Base-by-base conservation (phyloP, 2,113 vertebrate species). In the Salvelinus fontinalis region DNA sequence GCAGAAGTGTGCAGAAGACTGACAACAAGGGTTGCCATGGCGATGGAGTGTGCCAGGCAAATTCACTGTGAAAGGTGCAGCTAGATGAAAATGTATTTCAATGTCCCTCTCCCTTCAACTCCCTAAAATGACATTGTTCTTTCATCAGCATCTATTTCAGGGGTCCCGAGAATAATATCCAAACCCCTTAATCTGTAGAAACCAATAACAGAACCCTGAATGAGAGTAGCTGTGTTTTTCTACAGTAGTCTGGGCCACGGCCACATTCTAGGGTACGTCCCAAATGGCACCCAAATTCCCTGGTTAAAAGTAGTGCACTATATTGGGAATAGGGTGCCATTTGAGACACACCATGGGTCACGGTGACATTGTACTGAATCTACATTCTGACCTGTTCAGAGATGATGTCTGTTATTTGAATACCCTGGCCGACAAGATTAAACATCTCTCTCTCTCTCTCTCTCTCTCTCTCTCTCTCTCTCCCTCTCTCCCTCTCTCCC, bases 21-120 rank as follows among this genome's bases (percentile, higher is more conserved):
- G 75, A 72, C 71, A 74, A 70, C 31, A 73, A n/a, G 0, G 44
- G 73, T 70, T 75, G 70, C 75, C 54, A 74, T 81, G 69, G 67
- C 34, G 70, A 77, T 62, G 51, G 22, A 18, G 5, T 72, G 51
- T 20, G 8, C 31, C 54, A 49, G 34, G 60, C 11, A 13, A 72
- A 81, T 18, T 49, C 7, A 69, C 12, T 29, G 73, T n/a, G 2
- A 72, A 76, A 71, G n/a, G 67, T 34, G 20, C 13, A 57, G 18
- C 29, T 3, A 39, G 69, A 57, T 72, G 7, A 24, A 68, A 73
- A 74, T 49, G 29, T 26, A 69, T n/a, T 70, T 24, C 7, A n/a
- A 4, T 24, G 20, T 14, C 2, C 51, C 54, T 27, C 20, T 20
- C 68, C 34, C 79, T 67, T 73, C 31, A 76, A 70, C 39, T 57